phyloP scores from a whole-genome alignment of 2,113 vertebrate species.

The Empidonax alnorum region DNA sequence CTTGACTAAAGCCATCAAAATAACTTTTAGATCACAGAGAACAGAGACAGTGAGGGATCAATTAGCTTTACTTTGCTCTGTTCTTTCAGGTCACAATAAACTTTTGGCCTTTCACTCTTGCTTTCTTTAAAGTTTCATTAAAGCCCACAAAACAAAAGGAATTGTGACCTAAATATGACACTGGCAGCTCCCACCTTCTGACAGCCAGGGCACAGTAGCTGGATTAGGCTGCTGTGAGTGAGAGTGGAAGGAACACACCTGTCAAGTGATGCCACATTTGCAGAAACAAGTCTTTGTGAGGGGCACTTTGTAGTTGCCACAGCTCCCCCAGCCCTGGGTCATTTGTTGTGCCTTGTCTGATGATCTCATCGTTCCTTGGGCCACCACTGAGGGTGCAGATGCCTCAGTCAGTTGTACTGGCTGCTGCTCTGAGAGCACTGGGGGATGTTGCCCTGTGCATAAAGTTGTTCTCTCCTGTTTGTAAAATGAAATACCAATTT shows the following conservation, averaged over 20 bases:
- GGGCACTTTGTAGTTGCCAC: not conserved
- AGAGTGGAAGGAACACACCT: not conserved
- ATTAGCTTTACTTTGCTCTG: not conserved
- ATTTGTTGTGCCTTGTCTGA: not conserved
- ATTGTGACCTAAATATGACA: not conserved
- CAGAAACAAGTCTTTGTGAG: not conserved
- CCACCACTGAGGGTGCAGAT: not conserved
- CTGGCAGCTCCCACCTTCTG: not conserved
- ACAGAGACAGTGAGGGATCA: not conserved
- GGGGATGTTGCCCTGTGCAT: not conserved
- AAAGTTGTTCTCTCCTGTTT: not conserved
- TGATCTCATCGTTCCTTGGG: fast-evolving
- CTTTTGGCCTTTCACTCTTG: not conserved
- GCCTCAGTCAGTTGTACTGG: not conserved
- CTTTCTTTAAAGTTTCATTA: not conserved
- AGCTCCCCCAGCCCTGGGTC: fast-evolving
- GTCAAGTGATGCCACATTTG: fast-evolving
- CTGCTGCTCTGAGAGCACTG: not conserved
- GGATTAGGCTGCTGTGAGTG: not conserved
- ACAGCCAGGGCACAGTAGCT: not conserved
- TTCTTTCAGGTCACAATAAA: not conserved
- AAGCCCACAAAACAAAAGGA: not conserved
- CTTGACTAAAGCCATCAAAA: not conserved
- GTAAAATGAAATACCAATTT: not conserved
- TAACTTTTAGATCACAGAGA: not conserved